Conservation (phyloP, 2,888 invertebrate genomes). For the Polyommatus iphigenia region DNA sequence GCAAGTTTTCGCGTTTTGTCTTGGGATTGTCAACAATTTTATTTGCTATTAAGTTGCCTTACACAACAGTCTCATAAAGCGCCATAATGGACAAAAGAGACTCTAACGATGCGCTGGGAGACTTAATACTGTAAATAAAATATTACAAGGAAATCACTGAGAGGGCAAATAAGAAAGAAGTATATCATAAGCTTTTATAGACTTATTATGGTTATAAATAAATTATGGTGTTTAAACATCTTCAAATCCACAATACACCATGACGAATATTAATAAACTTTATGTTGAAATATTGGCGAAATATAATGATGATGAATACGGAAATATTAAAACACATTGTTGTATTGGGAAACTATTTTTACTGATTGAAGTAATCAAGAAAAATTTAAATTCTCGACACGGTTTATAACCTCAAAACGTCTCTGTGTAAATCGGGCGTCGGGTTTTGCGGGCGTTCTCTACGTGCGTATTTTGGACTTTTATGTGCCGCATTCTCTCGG, state of each 20-base stretch:
- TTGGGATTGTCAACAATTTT: conserved; percentile 57
- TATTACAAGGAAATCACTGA: conserved; percentile 74
- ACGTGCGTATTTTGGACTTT: conserved; percentile 35
- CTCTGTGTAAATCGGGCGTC: conserved; percentile 4
- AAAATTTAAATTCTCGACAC: not conserved
- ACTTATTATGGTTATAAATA: not conserved
- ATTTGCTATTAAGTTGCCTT: conserved; percentile 52
- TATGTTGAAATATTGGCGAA: too few relatives aligned
- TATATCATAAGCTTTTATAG: conserved; percentile 53
- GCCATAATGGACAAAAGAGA: conserved; percentile 62
- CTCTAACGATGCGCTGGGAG: conserved; percentile 60
- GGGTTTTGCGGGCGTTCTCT: not conserved
- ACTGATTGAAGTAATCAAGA: not conserved
- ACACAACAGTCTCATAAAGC: conserved; percentile 65
- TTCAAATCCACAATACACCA: too few relatives aligned
- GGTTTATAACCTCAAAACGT: not conserved
- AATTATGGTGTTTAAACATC: too few relatives aligned
- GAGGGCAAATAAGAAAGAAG: conserved; percentile 45
- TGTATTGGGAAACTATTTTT: too few relatives aligned
- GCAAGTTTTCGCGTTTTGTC: conserved; percentile 44
- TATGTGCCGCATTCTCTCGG: conserved; percentile 43
- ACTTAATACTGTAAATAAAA: conserved; percentile 72
- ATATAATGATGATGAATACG: too few relatives aligned
- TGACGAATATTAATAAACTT: too few relatives aligned
- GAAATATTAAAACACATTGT: too few relatives aligned